These are phyloP conservation scores for Cyrtorhinus lividipennis DNA, from an alignment of 1,140 invertebrate species.

Conservation along the genomic window DNA sequence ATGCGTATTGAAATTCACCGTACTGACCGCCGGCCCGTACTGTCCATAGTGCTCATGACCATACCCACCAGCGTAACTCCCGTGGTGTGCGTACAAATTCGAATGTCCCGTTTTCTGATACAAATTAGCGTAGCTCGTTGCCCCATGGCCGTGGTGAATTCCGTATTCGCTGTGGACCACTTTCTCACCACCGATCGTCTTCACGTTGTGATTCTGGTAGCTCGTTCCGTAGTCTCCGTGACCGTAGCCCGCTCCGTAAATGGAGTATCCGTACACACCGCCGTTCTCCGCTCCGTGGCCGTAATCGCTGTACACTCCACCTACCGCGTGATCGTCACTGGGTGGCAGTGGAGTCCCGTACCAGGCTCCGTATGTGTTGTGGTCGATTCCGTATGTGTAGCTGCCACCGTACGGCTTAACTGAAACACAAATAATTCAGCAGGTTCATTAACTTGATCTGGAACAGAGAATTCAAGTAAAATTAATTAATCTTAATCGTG, in stretches of 20 bases:
- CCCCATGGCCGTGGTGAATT: neutral
- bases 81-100: neutral
- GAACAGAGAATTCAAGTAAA: no score
- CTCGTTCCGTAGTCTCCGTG: neutral
- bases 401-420: neutral
- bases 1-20: neutral
- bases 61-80: neutral
- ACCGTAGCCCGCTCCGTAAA: neutral
- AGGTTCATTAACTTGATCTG: no score
- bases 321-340: neutral
- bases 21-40: neutral
- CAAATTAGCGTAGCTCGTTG: neutral
- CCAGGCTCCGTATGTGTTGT: neutral
- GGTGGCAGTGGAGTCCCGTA: neutral
- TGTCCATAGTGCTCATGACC: neutral
- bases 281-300: neutral
- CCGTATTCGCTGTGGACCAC: neutral
- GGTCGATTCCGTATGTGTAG: neutral
- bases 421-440: constrained; percentile 1
- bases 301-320: neutral
- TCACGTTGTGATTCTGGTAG: neutral
- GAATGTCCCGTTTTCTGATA: neutral
- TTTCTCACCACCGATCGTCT: neutral
- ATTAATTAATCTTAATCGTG: no score
- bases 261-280: neutral